These are phyloP conservation scores for Cyprinodon tularosa DNA, from an alignment of 2,113 vertebrate genomes.

Conservation along the genomic window DNA sequence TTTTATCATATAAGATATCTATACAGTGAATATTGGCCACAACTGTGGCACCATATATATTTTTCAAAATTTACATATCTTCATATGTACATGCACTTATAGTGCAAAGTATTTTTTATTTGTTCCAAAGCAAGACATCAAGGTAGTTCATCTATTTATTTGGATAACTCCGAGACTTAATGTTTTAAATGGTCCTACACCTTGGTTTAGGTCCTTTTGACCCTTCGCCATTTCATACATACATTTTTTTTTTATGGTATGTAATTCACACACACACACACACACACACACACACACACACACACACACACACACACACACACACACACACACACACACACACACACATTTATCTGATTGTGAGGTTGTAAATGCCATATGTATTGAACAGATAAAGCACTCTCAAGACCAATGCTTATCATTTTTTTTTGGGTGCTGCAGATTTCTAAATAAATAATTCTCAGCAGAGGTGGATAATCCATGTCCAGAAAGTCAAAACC, in stretches of 20 bases:
- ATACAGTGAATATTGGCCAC: constrained; percentile 50
- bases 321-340: too few species aligned
- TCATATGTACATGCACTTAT: constrained; percentile 67
- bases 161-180: constrained; percentile 26
- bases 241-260: background rate
- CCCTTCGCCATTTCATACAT: background rate
- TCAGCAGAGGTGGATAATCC: too few species aligned
- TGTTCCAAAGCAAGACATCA: constrained; percentile 21
- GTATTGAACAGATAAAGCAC: too few species aligned
- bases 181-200: constrained; percentile 43
- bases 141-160: constrained; percentile 16
- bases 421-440: too few species aligned
- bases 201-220: constrained; percentile 6
- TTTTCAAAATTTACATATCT: constrained; percentile 74
- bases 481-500: too few species aligned
- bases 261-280: background rate
- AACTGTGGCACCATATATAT: constrained; percentile 66
- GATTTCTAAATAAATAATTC: too few species aligned
- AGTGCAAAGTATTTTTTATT: constrained; percentile 47
- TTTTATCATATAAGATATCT: constrained; percentile 68
- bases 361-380: too few species aligned
- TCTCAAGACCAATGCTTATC: too few species aligned
- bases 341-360: too few species aligned
- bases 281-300: too few species aligned
- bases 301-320: too few species aligned